Evolutionary conservation across 64 coral and sea anemone species (phyloP).

Genomic region (Dendronephthya gigantea): DNA sequence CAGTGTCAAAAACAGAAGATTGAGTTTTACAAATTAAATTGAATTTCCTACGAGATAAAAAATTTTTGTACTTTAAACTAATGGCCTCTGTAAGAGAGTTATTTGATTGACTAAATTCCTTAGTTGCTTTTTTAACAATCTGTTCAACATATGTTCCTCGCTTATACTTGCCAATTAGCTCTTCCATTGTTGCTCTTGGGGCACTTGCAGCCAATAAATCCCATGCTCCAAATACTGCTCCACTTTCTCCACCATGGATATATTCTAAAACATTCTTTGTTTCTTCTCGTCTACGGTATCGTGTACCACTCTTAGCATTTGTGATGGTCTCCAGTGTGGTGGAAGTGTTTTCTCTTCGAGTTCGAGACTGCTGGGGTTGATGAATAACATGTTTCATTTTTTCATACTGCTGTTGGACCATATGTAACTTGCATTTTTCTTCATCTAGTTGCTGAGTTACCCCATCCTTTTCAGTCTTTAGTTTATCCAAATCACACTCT

Average conservation of each 20-base stretch:
- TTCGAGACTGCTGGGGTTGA: background rate
- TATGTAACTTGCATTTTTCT: background rate
- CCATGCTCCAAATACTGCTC: constrained; percentile 28
- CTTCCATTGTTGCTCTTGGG: background rate
- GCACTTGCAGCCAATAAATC: constrained; percentile 32
- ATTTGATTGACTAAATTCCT: background rate
- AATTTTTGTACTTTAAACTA: constrained; percentile 15
- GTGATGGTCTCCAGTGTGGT: background rate
- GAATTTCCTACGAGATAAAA: constrained; percentile 16
- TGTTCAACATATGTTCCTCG: constrained; percentile 25
- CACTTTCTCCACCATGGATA: constrained; percentile 31
- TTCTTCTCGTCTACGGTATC: constrained; percentile 20
- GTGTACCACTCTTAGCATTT: background rate
- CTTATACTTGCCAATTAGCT: background rate
- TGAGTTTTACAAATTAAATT: background rate
- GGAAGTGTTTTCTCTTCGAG: background rate
- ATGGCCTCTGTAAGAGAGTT: constrained; percentile 22
- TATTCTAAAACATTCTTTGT: background rate
- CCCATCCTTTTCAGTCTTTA: background rate
- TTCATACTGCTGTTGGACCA: background rate
- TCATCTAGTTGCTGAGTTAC: background rate
- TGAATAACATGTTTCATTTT: background rate
- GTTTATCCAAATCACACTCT: background rate
- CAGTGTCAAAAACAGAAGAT: background rate
- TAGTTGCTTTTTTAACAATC: background rate